Evolutionary conservation across 2,797 vertebrate genomes (phyloP).

Genomic region (Sciurus vulgaris): DNA sequence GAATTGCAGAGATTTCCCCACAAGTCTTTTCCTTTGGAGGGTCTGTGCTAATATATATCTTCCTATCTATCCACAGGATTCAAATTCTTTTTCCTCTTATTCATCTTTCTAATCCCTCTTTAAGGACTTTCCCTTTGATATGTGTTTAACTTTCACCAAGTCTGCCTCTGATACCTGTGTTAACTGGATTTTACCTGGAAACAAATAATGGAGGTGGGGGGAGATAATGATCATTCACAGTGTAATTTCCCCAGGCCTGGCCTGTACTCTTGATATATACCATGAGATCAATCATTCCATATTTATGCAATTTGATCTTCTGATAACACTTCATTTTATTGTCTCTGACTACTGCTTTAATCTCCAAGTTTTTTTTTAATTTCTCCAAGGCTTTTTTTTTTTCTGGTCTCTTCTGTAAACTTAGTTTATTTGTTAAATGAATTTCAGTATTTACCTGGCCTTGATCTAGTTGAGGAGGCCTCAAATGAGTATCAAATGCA

Average conservation of each 20-base stretch:
- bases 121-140: not conserved
- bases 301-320: slow-evolving; percentile 19
- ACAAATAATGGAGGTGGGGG: not conserved
- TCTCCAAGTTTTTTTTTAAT: not conserved
- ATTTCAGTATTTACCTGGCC: slow-evolving; percentile 63
- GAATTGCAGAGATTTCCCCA: not conserved
- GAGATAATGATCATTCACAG: not conserved
- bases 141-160: slow-evolving; percentile 21
- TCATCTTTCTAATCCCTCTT: not conserved
- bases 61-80: not conserved
- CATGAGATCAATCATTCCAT: not conserved
- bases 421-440: slow-evolving; percentile 40
- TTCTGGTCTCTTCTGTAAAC: slow-evolving; percentile 8
- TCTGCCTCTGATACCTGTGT: slow-evolving; percentile 7
- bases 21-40: not conserved
- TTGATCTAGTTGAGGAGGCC: slow-evolving; percentile 35
- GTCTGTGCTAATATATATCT: not conserved
- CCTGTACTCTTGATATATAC: slow-evolving; percentile 8
- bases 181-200: slow-evolving; percentile 46
- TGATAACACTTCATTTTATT: slow-evolving; percentile 60
- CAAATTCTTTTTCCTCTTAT: not conserved
- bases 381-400: slow-evolving; percentile 39
- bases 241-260: not conserved
- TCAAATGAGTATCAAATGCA: not conserved
- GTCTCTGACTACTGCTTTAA: slow-evolving; percentile 45